phyloP scores from a whole-genome alignment of 2,888 invertebrate genomes.

The Drosophila borealis region DNA sequence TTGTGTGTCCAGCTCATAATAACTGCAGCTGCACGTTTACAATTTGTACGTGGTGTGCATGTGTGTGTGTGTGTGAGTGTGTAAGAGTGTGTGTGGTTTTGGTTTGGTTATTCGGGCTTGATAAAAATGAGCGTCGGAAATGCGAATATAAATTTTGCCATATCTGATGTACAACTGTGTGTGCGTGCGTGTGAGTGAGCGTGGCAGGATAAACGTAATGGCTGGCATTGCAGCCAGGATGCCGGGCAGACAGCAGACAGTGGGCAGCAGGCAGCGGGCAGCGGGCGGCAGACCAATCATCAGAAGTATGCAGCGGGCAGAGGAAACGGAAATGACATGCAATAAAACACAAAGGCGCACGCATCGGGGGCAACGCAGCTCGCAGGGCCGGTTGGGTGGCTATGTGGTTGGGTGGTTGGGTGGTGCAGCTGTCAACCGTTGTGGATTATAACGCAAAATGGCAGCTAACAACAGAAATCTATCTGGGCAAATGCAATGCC shows the following conservation, averaged over 20 bases:
- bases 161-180: conserved; percentile 81
- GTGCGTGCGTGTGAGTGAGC: conserved; percentile 9
- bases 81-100: conserved; percentile 30
- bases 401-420: conserved; percentile 4
- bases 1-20: conserved; percentile 39
- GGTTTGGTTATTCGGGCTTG: conserved; percentile 52
- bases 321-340: conserved; percentile 84
- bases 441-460: conserved; percentile 76
- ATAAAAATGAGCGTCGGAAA: conserved; percentile 82
- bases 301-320: conserved; percentile 61
- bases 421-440: conserved; percentile 34
- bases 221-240: conserved; percentile 72
- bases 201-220: conserved; percentile 70
- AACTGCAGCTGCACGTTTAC: conserved; percentile 76
- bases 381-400: neutral
- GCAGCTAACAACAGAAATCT: conserved; percentile 76
- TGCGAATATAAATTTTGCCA: conserved; percentile 83
- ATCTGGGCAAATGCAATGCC: conserved; percentile 68
- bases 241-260: conserved; percentile 58
- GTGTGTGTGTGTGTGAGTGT: conserved; percentile 12
- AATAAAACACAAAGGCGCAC: conserved; percentile 83
- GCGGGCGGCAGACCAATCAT: conserved; percentile 72
- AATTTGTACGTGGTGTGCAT: conserved; percentile 61
- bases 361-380: conserved; percentile 38
- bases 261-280: conserved; percentile 7